Percentiles rank a stretch among this genome's conserved stretches.
These are phyloP conservation scores for Sebastes steindachneri DNA, from an alignment of 2,797 vertebrate genomes.

Conservation along the genomic window DNA sequence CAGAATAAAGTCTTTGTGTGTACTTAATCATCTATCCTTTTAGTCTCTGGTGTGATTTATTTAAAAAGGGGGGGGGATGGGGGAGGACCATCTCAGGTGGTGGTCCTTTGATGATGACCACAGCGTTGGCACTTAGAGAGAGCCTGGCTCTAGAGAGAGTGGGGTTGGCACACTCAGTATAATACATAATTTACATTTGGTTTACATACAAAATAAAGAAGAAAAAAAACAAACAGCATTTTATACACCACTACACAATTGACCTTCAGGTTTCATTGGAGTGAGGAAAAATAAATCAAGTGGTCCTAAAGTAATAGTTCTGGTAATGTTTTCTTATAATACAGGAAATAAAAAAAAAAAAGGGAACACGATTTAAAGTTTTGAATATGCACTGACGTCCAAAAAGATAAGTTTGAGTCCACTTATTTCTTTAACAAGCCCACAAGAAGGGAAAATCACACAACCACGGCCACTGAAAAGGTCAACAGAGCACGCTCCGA, in stretches of 20 bases:
- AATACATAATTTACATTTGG: slow-evolving; percentile 88
- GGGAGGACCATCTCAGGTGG: slow-evolving; percentile 83
- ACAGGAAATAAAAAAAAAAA: slow-evolving; percentile 36
- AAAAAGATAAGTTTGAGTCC: slow-evolving; percentile 46
- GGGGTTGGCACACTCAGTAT: slow-evolving; percentile 92
- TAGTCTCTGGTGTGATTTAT: slow-evolving; percentile 83
- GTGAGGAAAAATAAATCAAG: slow-evolving; percentile 72
- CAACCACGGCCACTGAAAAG: neutral
- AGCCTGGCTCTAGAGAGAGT: slow-evolving; percentile 86
- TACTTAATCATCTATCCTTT: slow-evolving; percentile 77
- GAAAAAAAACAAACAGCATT: slow-evolving; percentile 48
- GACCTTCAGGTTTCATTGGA: slow-evolving; percentile 75
- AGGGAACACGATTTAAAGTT: slow-evolving; percentile 30
- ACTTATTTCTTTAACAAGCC: slow-evolving; percentile 18
- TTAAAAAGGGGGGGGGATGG: slow-evolving; percentile 82
- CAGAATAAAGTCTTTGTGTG: slow-evolving; percentile 82
- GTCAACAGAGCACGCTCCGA: neutral
- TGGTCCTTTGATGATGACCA: slow-evolving; percentile 84
- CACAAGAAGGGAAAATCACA: slow-evolving; percentile 27
- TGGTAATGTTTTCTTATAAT: slow-evolving; percentile 70
- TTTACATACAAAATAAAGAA: slow-evolving; percentile 77
- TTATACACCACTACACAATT: slow-evolving; percentile 77
- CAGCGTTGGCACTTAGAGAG: slow-evolving; percentile 92
- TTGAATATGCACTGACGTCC: slow-evolving; percentile 50
- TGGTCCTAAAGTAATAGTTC: slow-evolving; percentile 77